These are phyloP conservation scores for Polypterus senegalus DNA, from an alignment of 2,113 vertebrate genomes.

Conservation along the genomic window DNA sequence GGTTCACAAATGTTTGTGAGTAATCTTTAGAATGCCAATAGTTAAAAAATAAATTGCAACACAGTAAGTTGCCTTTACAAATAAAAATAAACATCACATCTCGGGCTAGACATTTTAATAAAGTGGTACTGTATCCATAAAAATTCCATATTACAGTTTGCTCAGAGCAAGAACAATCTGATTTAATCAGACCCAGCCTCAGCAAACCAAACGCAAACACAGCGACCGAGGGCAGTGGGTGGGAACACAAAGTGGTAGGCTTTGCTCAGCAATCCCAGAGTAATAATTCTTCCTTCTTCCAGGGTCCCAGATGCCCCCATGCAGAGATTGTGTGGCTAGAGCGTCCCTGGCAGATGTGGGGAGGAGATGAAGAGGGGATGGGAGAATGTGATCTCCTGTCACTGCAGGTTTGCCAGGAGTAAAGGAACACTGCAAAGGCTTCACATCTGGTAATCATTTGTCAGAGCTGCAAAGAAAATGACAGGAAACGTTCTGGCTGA, in stretches of 20 bases:
- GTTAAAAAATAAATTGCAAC: too few relatives aligned
- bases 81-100: too few relatives aligned
- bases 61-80: too few relatives aligned
- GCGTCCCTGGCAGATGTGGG: conserved; percentile 80
- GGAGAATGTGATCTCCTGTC: conserved; percentile 66
- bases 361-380: conserved; percentile 68
- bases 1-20: too few relatives aligned
- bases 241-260: neutral
- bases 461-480: conserved; percentile 86
- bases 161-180: too few relatives aligned
- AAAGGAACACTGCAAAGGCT: conserved; percentile 59
- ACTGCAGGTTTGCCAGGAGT: conserved; percentile 57
- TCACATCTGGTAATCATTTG: conserved; percentile 97
- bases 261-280: conserved; percentile 14
- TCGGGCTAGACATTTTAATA: too few relatives aligned
- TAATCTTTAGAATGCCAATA: too few relatives aligned
- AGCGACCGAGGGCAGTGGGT: conserved; percentile 21
- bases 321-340: conserved; percentile 60
- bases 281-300: too few relatives aligned
- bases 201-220: conserved; percentile 8
- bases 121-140: too few relatives aligned
- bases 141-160: too few relatives aligned
- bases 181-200: too few relatives aligned
- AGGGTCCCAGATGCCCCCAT: conserved; percentile 49
- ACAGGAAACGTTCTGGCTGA: conserved; percentile 90